These are phyloP conservation scores for Perognathus longimembris DNA, from an alignment of 2,113 vertebrate genomes.

Conservation along the genomic window DNA sequence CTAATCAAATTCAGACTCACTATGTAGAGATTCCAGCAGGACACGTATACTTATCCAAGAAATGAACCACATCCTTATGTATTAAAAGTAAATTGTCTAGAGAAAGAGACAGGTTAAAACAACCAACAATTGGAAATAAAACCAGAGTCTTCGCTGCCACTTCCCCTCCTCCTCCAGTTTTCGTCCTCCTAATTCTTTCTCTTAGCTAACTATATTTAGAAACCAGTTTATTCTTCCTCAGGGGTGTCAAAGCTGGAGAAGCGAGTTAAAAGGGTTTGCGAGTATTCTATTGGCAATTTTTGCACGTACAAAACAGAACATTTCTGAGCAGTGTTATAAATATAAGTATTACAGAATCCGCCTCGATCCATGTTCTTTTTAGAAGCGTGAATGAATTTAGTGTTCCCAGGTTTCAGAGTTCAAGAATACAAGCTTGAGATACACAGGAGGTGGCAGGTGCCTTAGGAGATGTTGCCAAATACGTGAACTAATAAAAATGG, in stretches of 20 bases:
- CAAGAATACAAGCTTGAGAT: conserved; percentile 17
- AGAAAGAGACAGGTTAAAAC: conserved; percentile 19
- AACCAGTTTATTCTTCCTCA: conserved; percentile 39
- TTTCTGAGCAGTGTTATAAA: conserved; percentile 67
- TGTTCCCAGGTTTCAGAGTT: conserved; percentile 42
- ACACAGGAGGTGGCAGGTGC: conserved; percentile 45
- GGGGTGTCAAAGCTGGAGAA: conserved; percentile 35
- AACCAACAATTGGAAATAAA: not conserved
- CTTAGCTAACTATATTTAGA: conserved; percentile 52
- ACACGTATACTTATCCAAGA: not conserved
- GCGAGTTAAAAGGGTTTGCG: conserved; percentile 38
- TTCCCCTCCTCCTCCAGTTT: not conserved
- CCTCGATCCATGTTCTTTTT: conserved; percentile 58
- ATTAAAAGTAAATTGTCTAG: conserved; percentile 53
- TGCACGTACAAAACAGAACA: conserved; percentile 60
- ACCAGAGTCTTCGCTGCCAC: not conserved
- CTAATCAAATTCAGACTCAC: conserved; percentile 36
- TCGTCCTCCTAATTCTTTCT: not conserved
- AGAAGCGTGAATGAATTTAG: conserved; percentile 37
- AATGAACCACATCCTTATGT: not conserved
- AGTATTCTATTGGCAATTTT: conserved; percentile 58
- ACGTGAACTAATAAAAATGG: conserved; percentile 67
- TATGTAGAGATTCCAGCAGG: not conserved
- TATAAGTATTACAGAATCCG: conserved; percentile 65
- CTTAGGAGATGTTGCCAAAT: conserved; percentile 67